phyloP scores from a whole-genome alignment of 2,113 vertebrate genomes.

The Peromyscus polionotus region DNA sequence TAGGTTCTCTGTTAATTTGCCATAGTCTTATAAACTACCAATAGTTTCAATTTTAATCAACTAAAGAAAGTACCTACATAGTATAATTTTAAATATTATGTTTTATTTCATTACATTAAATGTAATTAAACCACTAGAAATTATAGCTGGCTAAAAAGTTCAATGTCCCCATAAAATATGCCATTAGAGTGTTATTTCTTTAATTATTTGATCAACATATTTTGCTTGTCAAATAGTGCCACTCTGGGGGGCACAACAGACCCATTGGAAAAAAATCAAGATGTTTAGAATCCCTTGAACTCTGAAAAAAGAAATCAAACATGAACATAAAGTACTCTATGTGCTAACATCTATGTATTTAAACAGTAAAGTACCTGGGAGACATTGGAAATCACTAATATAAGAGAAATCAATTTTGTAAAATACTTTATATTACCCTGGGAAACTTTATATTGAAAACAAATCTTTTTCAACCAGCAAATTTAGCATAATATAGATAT shows the following conservation, averaged over 20 bases:
- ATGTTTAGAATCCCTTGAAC: background rate
- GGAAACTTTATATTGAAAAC: background rate
- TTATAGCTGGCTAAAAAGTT: background rate
- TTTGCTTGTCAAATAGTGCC: background rate
- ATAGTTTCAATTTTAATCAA: background rate
- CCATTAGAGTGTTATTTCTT: background rate
- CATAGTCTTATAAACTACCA: background rate
- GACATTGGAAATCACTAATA: conserved; percentile 12
- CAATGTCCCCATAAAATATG: background rate
- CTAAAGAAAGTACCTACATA: background rate
- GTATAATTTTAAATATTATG: background rate
- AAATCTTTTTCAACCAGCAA: conserved; percentile 8
- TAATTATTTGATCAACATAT: background rate
- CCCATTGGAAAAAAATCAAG: background rate
- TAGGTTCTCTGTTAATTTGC: background rate
- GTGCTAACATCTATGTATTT: background rate
- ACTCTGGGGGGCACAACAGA: background rate
- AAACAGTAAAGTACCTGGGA: background rate
- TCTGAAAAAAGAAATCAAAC: background rate
- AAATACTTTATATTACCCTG: background rate
- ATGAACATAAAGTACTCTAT: background rate
- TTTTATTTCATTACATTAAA: background rate
- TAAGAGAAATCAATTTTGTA: conserved; percentile 23
- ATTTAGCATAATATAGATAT: background rate
- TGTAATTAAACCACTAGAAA: background rate